Evolutionary conservation across 2,113 vertebrate genomes (phyloP).

Genomic region (Ptychochromis oligacanthus): DNA sequence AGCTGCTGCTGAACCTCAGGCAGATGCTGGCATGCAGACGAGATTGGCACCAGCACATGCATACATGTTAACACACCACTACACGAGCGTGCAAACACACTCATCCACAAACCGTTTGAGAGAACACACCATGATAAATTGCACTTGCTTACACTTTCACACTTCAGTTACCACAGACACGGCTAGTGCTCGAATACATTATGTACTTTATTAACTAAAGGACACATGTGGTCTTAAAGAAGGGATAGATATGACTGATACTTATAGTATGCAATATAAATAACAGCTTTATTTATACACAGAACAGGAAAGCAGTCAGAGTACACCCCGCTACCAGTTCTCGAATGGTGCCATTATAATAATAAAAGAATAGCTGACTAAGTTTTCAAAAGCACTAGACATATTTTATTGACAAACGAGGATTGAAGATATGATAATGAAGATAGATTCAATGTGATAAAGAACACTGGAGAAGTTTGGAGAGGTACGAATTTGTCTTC

Average conservation of each 20-base stretch:
- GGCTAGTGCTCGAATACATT: background rate
- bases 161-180: background rate
- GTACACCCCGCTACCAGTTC: background rate
- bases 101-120: background rate
- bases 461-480: background rate
- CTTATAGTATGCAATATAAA: background rate
- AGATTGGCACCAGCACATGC: conserved; percentile 48
- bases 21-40: conserved; percentile 15
- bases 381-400: background rate
- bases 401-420: background rate
- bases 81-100: background rate
- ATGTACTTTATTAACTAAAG: background rate
- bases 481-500: background rate
- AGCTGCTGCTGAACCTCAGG: conserved; percentile 61
- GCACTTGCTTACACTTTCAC: conserved; percentile 13
- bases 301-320: background rate
- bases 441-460: background rate
- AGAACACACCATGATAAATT: conserved; percentile 22
- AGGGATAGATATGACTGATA: background rate
- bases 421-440: background rate
- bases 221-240: background rate
- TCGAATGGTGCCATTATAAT: background rate
- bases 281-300: background rate
- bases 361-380: background rate
- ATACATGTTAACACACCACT: conserved; percentile 28